Base-by-base conservation (phyloP, 2,797 vertebrate genomes). In the Hydrocynus forskahlii region DNA sequence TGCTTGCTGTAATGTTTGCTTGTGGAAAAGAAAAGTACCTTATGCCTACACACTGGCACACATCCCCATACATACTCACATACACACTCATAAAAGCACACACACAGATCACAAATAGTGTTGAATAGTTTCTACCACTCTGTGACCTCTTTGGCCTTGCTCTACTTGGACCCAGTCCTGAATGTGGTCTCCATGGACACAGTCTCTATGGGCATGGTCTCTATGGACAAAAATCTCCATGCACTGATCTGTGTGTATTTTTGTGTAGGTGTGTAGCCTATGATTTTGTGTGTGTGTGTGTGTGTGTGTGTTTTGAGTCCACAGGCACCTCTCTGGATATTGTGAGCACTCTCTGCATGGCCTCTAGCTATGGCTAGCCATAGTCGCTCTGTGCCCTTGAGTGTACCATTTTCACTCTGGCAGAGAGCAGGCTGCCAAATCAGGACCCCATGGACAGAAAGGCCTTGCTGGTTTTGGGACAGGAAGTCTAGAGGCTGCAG, bases 151-250 rank as follows among this genome's bases (percentile, higher is more conserved):
- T 81, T 84, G 89, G 90, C 90, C 92, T 89, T 81, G 75, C 85
- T 88, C 85, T 88, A 76, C 89, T 91, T 90, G 88, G 88, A 90
- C 91, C 84, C 84, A 85, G 90, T 92, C 89, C 77, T 85, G 86
- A 88, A 71, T 83, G 75, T 80, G 75, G 84, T 88, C 78, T 83
- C 88, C 82, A 80, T 85, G 81, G 84, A 85, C 86, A 84, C 76
- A 83, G 81, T 91, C 92, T 90, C 91, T 79, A 85, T 88, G 90
- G 75, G 48, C 79, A 78, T 76, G 81, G 88, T 93, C 91, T 93
- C 93, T 35, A 82, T 84, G 88, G 92, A 92, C 87, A 73, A 89
- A 84, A 83, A 79, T 76, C 80, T 82, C 83, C 78, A 85, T 85
- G 84, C 75, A 90, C 84, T 86, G 82, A 87, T 84, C 85, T 35